Percentiles rank a stretch among this genome's conserved stretches.
Conservation (phyloP, 2,113 vertebrate genomes). For the Paramormyrops kingsleyae region DNA sequence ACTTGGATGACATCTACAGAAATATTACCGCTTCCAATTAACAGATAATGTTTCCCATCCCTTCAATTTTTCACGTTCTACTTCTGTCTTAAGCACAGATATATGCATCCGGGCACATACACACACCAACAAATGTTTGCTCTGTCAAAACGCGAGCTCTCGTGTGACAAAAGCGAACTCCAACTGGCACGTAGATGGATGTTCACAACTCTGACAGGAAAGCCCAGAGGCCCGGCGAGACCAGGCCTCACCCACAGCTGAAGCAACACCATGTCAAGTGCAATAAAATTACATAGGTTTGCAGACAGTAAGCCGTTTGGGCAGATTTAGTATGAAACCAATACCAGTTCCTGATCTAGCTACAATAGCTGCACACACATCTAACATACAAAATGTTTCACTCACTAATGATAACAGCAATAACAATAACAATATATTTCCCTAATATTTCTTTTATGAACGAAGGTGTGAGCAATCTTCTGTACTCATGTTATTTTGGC, state of each 20-base stretch:
- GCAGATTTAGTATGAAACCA: conserved; percentile 8
- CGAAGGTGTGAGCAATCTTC: neutral
- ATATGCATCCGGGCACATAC: neutral
- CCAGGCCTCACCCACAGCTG: neutral
- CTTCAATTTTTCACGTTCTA: neutral
- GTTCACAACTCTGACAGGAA: conserved; percentile 8
- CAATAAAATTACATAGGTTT: neutral
- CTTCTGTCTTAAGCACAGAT: neutral
- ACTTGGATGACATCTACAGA: neutral
- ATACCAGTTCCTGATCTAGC: neutral
- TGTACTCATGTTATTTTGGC: neutral
- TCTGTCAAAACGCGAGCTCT: neutral
- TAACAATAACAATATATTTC: neutral
- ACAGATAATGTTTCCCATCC: neutral
- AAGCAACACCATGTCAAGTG: conserved; percentile 17
- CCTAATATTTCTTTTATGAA: neutral
- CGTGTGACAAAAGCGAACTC: neutral
- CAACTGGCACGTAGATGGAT: neutral
- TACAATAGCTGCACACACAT: neutral
- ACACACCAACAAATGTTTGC: neutral
- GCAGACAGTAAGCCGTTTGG: neutral
- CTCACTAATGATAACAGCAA: neutral
- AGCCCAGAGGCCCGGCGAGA: neutral
- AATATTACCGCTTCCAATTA: neutral
- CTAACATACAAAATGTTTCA: neutral